Conservation (phyloP, 2,888 invertebrate species). For the Calameuta pallipes region DNA sequence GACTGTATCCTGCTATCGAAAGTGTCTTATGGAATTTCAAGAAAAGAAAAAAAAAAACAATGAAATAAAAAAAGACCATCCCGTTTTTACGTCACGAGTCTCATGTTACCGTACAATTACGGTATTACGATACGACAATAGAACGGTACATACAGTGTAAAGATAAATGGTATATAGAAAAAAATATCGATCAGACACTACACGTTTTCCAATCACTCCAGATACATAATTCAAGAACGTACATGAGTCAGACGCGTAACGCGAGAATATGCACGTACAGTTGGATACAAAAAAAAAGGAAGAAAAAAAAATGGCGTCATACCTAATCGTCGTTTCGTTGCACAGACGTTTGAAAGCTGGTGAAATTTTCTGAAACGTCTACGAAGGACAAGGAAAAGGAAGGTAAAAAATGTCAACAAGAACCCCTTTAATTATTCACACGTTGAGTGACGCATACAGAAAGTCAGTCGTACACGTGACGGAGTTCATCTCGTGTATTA, state of each 20-base stretch:
- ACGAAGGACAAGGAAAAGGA: background rate
- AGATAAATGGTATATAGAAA: background rate
- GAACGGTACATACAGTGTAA: background rate
- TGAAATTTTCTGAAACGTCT: background rate
- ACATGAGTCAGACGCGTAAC: background rate
- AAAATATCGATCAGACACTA: background rate
- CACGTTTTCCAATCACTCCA: constrained; percentile 26
- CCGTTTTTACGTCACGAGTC: background rate
- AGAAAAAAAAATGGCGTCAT: background rate
- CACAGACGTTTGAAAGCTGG: background rate
- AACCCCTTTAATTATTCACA: background rate
- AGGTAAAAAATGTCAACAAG: background rate
- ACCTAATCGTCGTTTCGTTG: background rate
- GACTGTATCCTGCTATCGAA: background rate
- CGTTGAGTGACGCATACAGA: background rate
- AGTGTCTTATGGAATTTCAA: constrained; percentile 1
- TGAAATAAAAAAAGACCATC: background rate
- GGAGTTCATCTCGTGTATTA: background rate
- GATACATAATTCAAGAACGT: constrained; percentile 41
- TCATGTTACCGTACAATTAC: background rate
- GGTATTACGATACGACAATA: background rate
- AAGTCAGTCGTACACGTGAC: background rate
- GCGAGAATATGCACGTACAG: background rate
- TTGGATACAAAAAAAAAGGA: background rate
- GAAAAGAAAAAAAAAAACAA: background rate